A percentile compares a stretch with the other conserved stretches of the same genome.
Evolutionary conservation across 2,113 vertebrate species (phyloP).

Genomic region (Corythaixoides concolor): DNA sequence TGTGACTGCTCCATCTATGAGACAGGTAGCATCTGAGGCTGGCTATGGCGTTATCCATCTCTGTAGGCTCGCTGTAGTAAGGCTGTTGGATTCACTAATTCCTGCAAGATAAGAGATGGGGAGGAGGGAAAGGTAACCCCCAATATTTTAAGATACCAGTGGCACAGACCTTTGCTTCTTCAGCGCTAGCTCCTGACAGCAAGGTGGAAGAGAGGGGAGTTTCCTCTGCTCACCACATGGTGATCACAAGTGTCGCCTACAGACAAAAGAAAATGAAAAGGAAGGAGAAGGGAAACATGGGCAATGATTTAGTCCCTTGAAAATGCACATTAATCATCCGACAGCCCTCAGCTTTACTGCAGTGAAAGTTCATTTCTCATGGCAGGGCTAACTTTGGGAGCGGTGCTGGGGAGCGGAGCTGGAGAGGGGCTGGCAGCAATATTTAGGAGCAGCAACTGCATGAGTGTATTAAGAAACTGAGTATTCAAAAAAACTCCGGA

Average conservation of each 20-base stretch:
- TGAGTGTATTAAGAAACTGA: neutral
- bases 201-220: constrained; percentile 9
- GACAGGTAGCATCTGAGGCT: neutral
- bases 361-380: neutral
- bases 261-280: constrained; percentile 56
- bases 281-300: neutral
- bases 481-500: neutral
- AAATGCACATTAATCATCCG: constrained; percentile 8
- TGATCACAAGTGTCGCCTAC: constrained; percentile 45
- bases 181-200: neutral
- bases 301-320: neutral
- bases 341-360: neutral
- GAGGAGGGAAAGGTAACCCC: neutral
- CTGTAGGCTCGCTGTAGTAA: neutral
- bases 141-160: neutral
- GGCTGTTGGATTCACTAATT: neutral
- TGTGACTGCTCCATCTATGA: accelerated
- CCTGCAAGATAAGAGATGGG: neutral
- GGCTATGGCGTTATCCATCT: neutral
- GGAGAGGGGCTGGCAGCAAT: neutral
- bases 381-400: neutral
- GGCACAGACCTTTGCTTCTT: constrained; percentile 11
- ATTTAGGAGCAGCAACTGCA: neutral
- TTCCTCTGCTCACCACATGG: constrained; percentile 44
- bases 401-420: neutral